Conservation (phyloP, 2,113 vertebrate genomes). For the Ictalurus furcatus region DNA sequence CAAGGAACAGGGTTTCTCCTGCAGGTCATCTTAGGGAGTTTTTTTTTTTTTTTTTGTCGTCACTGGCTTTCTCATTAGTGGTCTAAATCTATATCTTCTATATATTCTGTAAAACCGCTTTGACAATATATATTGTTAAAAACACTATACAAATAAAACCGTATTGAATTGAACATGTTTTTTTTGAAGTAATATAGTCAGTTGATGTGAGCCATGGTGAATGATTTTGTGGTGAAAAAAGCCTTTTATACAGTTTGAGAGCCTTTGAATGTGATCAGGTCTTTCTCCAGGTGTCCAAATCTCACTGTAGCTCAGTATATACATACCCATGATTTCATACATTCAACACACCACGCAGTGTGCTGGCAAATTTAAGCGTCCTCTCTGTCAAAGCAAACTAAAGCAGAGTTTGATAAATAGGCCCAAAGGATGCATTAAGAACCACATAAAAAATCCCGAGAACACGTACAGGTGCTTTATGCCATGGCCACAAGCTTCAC, state of each 20-base stretch:
- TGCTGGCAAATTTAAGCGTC: background rate
- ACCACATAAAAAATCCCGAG: constrained; percentile 68
- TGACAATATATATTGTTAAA: background rate
- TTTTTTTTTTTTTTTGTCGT: background rate
- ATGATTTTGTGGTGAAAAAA: background rate
- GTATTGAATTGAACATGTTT: background rate
- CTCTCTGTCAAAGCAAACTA: constrained; percentile 64
- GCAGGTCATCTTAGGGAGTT: background rate
- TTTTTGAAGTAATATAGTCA: background rate
- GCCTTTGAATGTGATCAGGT: background rate
- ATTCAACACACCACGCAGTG: background rate
- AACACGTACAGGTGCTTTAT: constrained; percentile 58
- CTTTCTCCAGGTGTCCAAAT: background rate
- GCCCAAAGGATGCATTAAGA: constrained; percentile 22
- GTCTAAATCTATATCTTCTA: background rate
- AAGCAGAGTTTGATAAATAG: constrained; percentile 64
- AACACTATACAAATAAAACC: background rate
- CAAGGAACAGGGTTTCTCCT: background rate
- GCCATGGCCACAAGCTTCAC: background rate
- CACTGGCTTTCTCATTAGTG: background rate
- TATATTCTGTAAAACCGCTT: background rate
- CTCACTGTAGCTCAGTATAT: background rate
- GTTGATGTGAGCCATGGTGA: background rate
- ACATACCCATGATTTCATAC: background rate
- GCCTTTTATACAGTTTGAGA: background rate